Evolutionary conservation across 2,888 invertebrate species (phyloP).

Genomic region (Oscheius sp.): DNA sequence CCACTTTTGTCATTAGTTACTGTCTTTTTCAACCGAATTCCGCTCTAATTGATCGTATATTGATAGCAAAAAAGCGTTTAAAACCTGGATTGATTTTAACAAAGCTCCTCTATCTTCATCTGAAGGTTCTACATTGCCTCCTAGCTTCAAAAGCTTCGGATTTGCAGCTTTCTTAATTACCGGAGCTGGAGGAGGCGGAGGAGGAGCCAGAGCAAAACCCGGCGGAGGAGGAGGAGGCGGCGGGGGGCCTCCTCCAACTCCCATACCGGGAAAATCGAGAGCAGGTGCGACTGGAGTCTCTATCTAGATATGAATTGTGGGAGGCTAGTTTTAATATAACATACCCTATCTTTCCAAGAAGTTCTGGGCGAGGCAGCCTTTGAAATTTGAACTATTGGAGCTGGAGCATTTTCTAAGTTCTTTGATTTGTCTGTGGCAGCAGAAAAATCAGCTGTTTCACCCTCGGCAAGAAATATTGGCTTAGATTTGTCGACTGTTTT

Average conservation of each 20-base stretch:
- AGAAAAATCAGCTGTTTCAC: constrained; percentile 31
- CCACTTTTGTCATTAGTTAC: constrained; percentile 63
- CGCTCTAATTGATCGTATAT: constrained; percentile 30
- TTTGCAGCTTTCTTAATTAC: constrained; percentile 21
- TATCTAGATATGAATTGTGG: too few relatives aligned
- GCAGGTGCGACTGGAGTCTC: constrained; percentile 8
- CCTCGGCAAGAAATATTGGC: constrained; percentile 56
- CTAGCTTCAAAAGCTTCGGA: constrained; percentile 53
- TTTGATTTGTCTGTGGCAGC: constrained; percentile 30
- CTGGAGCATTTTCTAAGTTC: background rate
- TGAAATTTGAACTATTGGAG: constrained; percentile 18
- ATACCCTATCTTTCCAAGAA: constrained; percentile 15
- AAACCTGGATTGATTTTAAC: constrained; percentile 45
- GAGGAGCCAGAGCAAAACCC: constrained; percentile 25
- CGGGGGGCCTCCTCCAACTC: background rate
- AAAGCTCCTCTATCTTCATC: constrained; percentile 52
- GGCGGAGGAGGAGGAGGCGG: constrained; percentile 45
- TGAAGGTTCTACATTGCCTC: constrained; percentile 41
- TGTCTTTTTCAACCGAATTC: constrained; percentile 55
- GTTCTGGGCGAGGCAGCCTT: constrained; percentile 4
- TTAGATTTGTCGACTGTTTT: constrained; percentile 66
- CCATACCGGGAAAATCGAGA: constrained; percentile 36
- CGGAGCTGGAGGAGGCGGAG: constrained; percentile 40
- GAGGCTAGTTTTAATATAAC: background rate
- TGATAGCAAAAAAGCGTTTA: too few relatives aligned